Conservation (phyloP, 2,113 vertebrate genomes). For the Micromys minutus region DNA sequence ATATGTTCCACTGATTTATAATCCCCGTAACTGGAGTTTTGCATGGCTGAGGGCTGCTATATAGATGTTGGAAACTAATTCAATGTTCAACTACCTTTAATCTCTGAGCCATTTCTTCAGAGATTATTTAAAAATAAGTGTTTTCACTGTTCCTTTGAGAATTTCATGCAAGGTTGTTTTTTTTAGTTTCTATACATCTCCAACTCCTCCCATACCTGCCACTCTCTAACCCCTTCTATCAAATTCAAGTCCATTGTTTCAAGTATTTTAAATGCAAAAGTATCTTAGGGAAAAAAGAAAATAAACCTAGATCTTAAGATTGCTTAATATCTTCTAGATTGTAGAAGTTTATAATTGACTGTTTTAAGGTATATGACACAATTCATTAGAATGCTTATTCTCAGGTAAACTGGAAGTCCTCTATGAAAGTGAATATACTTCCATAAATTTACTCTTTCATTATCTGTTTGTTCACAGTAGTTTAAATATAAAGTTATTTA, state of each 20-base stretch:
- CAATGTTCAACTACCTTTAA: background rate
- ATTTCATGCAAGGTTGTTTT: background rate
- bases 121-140: background rate
- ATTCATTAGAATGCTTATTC: constrained; percentile 13
- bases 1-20: background rate
- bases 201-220: background rate
- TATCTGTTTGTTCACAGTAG: background rate
- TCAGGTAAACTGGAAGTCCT: background rate
- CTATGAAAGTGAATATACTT: background rate
- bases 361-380: background rate
- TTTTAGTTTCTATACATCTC: background rate
- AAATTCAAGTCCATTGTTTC: background rate
- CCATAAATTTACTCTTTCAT: background rate
- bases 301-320: constrained; percentile 1
- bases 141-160: background rate
- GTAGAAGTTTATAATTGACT: background rate
- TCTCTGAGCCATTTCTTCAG: background rate
- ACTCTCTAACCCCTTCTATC: background rate
- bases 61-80: background rate
- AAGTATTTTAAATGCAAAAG: background rate
- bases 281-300: background rate
- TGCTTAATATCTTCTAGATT: background rate
- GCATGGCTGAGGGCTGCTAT: background rate
- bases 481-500: constrained; percentile 19
- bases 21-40: background rate